Percentiles rank a stretch among this genome's conserved stretches.
Evolutionary conservation across 2,888 invertebrate species (phyloP).

Genomic region (Graphium colonna): DNA sequence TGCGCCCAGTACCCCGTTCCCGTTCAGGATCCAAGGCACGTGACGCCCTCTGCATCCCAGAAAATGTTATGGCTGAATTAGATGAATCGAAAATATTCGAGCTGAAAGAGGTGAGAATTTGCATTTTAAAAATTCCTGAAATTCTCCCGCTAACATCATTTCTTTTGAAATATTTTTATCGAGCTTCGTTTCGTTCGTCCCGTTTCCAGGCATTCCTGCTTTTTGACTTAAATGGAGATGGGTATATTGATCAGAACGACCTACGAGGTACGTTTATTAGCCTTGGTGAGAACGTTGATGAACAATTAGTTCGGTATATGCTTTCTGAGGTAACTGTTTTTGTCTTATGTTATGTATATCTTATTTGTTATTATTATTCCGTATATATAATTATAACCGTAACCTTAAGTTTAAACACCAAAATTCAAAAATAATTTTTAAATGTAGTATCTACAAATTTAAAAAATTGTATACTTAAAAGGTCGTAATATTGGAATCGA

Average conservation of each 20-base stretch:
- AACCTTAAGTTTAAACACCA: too few relatives aligned
- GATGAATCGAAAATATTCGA: constrained; percentile 82
- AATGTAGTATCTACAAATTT: too few relatives aligned
- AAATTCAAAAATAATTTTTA: too few relatives aligned
- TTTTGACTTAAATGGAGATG: constrained; percentile 83
- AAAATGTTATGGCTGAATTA: constrained; percentile 77
- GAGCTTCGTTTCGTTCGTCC: too few relatives aligned
- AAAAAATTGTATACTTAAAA: too few relatives aligned
- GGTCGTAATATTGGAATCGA: too few relatives aligned
- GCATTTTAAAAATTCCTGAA: neutral
- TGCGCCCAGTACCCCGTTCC: constrained; percentile 50
- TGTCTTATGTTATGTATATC: too few relatives aligned
- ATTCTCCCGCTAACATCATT: neutral
- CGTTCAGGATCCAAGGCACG: constrained; percentile 62
- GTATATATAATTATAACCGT: too few relatives aligned
- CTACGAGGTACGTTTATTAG: constrained; percentile 81
- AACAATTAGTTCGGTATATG: constrained; percentile 81
- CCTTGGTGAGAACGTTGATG: constrained; percentile 78
- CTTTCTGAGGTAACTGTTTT: constrained; percentile 79
- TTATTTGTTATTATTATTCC: too few relatives aligned
- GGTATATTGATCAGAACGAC: constrained; percentile 82
- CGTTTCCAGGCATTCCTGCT: constrained; percentile 80
- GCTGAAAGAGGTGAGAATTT: constrained; percentile 79
- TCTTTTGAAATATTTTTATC: neutral
- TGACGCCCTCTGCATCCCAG: constrained; percentile 60